Percentiles rank a stretch among this genome's conserved stretches.
These are phyloP conservation scores for Chelonia mydas DNA, from an alignment of 2,797 vertebrate species.

Conservation along the genomic window DNA sequence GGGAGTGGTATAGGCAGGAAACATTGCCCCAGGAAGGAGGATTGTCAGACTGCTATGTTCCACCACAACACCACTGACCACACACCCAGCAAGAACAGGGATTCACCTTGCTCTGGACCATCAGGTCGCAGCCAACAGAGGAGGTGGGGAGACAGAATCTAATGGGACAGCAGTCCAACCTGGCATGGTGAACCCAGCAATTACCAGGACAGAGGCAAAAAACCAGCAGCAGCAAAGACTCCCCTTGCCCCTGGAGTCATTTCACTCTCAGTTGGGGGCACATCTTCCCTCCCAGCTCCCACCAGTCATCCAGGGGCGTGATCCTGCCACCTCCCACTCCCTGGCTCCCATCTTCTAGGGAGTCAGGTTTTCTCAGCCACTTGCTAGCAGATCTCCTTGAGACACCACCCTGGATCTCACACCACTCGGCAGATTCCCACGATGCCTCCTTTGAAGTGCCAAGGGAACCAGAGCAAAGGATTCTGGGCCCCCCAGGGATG, in stretches of 20 bases:
- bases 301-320: neutral
- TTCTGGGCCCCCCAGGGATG: neutral
- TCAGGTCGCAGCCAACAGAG: neutral
- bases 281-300: too few species aligned
- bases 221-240: neutral
- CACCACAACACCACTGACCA: neutral
- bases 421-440: neutral
- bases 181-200: neutral
- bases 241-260: neutral
- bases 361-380: neutral
- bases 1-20: slow-evolving; percentile 32
- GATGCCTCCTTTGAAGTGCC: neutral
- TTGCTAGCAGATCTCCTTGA: neutral
- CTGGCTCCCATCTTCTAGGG: neutral
- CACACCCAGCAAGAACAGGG: neutral
- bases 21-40: neutral
- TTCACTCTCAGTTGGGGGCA: neutral
- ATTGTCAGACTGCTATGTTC: neutral
- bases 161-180: neutral
- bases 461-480: neutral
- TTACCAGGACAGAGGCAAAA: neutral
- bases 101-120: neutral
- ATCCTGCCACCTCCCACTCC: neutral
- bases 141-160: neutral
- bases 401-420: neutral